Evolutionary conservation across 2,113 vertebrate species (phyloP).

Genomic region (Sylvietta virens): DNA sequence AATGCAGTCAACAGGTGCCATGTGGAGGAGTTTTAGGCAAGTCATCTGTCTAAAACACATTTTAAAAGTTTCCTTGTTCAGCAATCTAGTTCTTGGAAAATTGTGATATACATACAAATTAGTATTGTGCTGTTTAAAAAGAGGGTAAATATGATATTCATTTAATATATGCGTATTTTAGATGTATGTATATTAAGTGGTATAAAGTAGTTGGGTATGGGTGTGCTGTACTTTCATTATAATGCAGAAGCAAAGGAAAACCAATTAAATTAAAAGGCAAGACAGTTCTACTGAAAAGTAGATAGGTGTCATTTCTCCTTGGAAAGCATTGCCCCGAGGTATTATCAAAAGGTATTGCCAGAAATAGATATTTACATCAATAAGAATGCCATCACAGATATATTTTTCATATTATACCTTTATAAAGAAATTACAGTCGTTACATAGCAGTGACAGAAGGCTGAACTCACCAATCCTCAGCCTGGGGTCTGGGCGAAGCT

Average conservation of each 20-base stretch:
- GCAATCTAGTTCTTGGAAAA: not conserved
- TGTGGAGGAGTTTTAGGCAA: not conserved
- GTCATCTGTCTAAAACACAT: not conserved
- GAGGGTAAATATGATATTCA: not conserved
- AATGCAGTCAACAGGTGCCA: not conserved
- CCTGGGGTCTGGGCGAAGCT: not conserved
- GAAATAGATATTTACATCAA: not conserved
- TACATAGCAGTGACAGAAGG: not conserved
- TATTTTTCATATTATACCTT: not conserved
- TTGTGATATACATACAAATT: not conserved
- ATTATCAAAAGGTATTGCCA: not conserved
- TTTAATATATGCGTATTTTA: not conserved
- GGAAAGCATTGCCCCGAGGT: not conserved
- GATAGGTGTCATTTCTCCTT: not conserved
- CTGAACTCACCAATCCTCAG: not conserved
- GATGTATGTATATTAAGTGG: not conserved
- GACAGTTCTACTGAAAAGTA: not conserved
- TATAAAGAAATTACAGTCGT: not conserved
- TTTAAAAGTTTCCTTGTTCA: not conserved
- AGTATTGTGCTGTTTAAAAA: not conserved
- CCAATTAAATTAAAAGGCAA: constrained; percentile 14
- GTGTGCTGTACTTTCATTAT: not conserved
- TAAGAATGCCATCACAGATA: not conserved
- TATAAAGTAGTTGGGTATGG: not conserved
- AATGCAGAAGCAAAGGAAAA: not conserved